Percentiles rank a stretch among this genome's conserved stretches.
Evolutionary conservation across 2,113 vertebrate species (phyloP).

Genomic region (Edolisoma coerulescens): DNA sequence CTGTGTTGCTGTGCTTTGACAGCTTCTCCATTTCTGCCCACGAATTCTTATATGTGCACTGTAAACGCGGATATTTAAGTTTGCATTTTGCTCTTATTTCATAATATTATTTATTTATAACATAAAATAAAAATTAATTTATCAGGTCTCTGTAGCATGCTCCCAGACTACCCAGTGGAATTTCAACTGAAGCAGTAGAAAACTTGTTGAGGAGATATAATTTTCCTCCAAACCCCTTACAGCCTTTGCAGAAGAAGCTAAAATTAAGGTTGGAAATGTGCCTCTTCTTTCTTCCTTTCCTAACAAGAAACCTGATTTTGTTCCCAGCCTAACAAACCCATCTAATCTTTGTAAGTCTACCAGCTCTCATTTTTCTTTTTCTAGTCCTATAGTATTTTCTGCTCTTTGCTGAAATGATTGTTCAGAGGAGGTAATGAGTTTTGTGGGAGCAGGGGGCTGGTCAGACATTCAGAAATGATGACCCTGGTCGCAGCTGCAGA

Average conservation of each 20-base stretch:
- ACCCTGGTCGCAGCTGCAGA: not conserved
- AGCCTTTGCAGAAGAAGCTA: not conserved
- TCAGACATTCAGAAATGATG: not conserved
- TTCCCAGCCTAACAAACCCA: not conserved
- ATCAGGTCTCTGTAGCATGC: not conserved
- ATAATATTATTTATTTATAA: slow-evolving; percentile 12
- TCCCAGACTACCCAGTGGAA: not conserved
- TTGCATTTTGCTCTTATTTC: not conserved
- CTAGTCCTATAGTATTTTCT: not conserved
- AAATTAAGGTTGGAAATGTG: not conserved
- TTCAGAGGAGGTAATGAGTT: not conserved
- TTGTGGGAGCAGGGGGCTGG: not conserved
- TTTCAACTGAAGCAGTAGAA: not conserved
- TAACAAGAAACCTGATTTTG: not conserved
- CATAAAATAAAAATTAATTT: not conserved
- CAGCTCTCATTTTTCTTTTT: not conserved
- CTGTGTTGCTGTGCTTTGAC: not conserved
- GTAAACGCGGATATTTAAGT: not conserved
- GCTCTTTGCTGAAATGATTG: not conserved
- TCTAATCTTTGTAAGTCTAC: not conserved
- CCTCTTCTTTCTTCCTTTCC: not conserved
- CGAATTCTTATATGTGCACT: not conserved
- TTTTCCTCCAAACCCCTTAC: not conserved
- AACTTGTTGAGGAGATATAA: not conserved
- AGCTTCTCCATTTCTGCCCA: not conserved